Evolutionary conservation across 2,113 vertebrate genomes (phyloP).

Genomic region (Amia ocellicauda): DNA sequence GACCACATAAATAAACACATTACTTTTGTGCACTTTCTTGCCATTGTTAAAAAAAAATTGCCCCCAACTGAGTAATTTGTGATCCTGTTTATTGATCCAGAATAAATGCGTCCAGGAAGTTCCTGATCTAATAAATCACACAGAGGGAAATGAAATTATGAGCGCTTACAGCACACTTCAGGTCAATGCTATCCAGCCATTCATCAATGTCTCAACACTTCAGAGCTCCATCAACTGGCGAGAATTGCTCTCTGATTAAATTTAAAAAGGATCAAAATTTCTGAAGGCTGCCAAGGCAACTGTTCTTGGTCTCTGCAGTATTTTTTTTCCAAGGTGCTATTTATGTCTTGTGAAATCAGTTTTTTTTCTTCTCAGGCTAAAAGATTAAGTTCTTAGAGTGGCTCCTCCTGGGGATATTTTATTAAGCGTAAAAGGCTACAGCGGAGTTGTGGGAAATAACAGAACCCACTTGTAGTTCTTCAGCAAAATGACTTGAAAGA

Average conservation of each 20-base stretch:
- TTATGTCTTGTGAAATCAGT: constrained; percentile 4
- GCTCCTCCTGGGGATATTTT: neutral
- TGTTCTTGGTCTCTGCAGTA: neutral
- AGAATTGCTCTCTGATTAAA: constrained; percentile 12
- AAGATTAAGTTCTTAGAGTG: neutral
- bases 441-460: neutral
- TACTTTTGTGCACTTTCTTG: neutral
- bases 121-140: constrained; percentile 23
- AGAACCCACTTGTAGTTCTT: too few species aligned
- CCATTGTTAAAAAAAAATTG: neutral
- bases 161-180: constrained; percentile 3
- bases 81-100: constrained; percentile 18
- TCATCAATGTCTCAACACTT: neutral
- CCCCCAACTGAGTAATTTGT: neutral
- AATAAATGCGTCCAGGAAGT: neutral
- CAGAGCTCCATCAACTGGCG: constrained; percentile 3
- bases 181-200: neutral
- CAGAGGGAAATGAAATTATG: constrained; percentile 9
- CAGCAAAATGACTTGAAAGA: too few species aligned
- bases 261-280: constrained; percentile 8
- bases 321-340: neutral
- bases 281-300: constrained; percentile 8
- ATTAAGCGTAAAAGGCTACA: neutral
- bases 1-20: neutral
- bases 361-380: neutral